Conservation (phyloP, 2,888 invertebrate species). For the Margaritifera margaritifera region DNA sequence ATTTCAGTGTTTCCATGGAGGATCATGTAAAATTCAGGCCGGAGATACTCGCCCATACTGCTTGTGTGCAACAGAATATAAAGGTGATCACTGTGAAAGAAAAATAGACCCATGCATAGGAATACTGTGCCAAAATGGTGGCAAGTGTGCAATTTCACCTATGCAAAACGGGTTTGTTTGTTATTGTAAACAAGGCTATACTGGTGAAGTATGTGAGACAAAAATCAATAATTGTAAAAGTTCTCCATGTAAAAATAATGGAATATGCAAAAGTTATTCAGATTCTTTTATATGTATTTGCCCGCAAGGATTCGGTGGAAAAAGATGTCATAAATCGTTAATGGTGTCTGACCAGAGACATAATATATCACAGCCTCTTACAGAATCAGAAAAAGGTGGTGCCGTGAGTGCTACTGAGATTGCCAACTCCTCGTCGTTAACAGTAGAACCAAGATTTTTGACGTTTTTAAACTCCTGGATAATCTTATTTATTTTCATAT, state of each 20-base stretch:
- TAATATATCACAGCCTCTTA: not conserved
- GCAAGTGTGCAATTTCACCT: conserved; percentile 32
- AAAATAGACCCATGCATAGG: conserved; percentile 40
- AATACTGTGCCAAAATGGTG: conserved; percentile 43
- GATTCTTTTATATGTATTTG: conserved; percentile 49
- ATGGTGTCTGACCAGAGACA: conserved; percentile 16
- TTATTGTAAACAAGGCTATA: conserved; percentile 37
- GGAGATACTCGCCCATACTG: conserved; percentile 12
- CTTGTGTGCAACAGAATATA: conserved; percentile 25
- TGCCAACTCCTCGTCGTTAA: no score
- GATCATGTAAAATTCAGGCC: not conserved
- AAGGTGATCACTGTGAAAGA: conserved; percentile 26
- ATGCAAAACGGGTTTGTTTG: conserved; percentile 34
- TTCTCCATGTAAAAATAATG: conserved; percentile 48
- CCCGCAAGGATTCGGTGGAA: conserved; percentile 34
- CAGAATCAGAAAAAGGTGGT: no score
- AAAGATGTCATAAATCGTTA: conserved; percentile 34
- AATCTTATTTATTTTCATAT: no score
- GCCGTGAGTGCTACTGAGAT: no score
- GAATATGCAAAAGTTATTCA: conserved; percentile 44
- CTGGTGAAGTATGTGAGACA: conserved; percentile 48
- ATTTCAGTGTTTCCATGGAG: conserved; percentile 1
- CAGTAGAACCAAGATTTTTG: no score
- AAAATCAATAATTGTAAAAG: conserved; percentile 39
- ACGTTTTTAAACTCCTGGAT: no score